Conservation (phyloP, 2,888 invertebrate genomes). For the Antheraea yamamai region DNA sequence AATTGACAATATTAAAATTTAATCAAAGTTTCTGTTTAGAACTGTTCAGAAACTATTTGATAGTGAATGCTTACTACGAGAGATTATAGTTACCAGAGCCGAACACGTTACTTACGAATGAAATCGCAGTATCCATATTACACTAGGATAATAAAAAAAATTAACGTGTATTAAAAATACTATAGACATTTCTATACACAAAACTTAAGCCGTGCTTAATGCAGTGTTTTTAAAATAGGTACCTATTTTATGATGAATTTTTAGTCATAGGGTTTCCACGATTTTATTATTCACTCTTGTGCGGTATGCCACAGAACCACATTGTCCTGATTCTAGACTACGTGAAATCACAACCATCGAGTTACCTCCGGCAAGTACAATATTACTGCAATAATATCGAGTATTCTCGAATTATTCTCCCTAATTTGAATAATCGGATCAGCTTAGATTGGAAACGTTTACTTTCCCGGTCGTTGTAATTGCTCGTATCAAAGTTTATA, state of each 20-base stretch:
- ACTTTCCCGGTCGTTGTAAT: constrained; percentile 72
- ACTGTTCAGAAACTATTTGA: neutral
- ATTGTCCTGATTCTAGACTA: constrained; percentile 1
- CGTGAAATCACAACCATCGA: neutral
- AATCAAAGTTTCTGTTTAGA: neutral
- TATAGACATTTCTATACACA: neutral
- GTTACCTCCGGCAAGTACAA: neutral
- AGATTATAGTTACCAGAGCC: neutral
- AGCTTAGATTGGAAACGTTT: constrained; percentile 71
- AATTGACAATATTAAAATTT: too few species aligned
- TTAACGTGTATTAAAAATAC: neutral
- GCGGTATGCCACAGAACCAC: neutral
- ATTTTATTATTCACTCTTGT: neutral
- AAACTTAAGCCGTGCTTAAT: neutral
- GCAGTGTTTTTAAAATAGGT: neutral
- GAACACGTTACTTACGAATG: neutral
- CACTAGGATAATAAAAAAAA: neutral
- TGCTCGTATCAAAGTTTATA: constrained; percentile 66
- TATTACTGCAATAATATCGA: neutral
- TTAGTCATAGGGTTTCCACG: neutral
- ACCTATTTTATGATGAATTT: neutral
- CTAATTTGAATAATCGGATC: constrained; percentile 46
- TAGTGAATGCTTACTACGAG: neutral
- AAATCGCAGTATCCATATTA: neutral
- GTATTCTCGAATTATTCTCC: neutral